Base-by-base conservation (phyloP, 2,113 vertebrate genomes). In the Alces alces region DNA sequence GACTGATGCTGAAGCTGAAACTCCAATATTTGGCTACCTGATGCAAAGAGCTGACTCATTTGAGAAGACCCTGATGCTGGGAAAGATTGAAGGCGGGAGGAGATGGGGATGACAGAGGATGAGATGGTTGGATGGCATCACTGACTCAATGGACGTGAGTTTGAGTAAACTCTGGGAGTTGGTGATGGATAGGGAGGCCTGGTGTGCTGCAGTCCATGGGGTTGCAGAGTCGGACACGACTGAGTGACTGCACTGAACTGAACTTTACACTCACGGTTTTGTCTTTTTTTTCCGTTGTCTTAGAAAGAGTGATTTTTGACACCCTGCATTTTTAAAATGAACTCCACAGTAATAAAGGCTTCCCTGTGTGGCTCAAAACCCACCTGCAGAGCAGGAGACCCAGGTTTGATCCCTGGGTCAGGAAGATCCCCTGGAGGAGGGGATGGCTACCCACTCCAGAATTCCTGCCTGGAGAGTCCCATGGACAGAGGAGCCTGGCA, bases 221-320 rank as follows among this genome's bases (percentile, higher is more conserved):
- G n/a, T 23, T 0, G 0, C 66, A 70, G 19, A 39, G n/a, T 25
- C 2, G 2, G 66, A 25, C 19, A 23, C 0, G 1, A 12, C 66
- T 73, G 66, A 23, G 0, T 1, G 5, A 23, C n/a, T 39, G 9
- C 39, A 39, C n/a, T 39, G 9, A 76, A 21, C n/a, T 64, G n/a
- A 61, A 45, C 21, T 43, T 78, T 54, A 43, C 8, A 54, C 28
- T 45, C 30, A 28, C 1, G 13, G 12, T 82, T n/a, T 95, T 76
- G 55, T 33, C 80, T 54, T 90, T 57, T 57, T 79, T 58, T 86
- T 21, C 70, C n/a, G 61, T 12, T 61, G 27, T 95, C 55, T 19
- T 61, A 57, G 25, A 12, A 73, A 23, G 28, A 50, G n/a, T 19
- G 12, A 45, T 61, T 61, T 70, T 39, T 47, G 30, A 43, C 55